Conservation (phyloP, 2,113 vertebrate species). For the Xiphophorus hellerii region DNA sequence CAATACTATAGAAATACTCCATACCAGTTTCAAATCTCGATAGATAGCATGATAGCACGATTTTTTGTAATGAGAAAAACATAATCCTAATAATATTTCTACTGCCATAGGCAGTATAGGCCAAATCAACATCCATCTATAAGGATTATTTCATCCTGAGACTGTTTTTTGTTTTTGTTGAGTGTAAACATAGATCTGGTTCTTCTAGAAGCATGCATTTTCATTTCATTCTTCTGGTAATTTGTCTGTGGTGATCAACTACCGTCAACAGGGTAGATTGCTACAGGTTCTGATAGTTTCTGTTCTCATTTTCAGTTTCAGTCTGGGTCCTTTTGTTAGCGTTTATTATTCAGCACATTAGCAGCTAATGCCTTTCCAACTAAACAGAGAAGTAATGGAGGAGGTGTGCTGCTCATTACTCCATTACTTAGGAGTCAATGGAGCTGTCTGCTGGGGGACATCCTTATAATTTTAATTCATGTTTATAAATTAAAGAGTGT, state of each 20-base stretch:
- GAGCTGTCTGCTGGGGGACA: neutral
- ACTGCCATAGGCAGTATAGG: neutral
- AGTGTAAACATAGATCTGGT: neutral
- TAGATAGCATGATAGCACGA: too few species aligned
- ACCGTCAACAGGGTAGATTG: neutral
- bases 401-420: neutral
- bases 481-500: neutral
- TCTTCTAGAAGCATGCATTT: neutral
- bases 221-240: neutral
- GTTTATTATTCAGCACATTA: too few species aligned
- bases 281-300: too few species aligned
- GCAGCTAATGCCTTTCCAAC: too few species aligned
- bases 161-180: neutral
- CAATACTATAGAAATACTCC: too few species aligned
- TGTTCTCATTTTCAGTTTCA: too few species aligned
- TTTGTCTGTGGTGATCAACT: neutral
- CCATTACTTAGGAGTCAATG: neutral
- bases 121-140: neutral
- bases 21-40: too few species aligned
- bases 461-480: neutral
- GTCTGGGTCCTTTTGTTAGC: too few species aligned
- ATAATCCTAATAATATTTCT: neutral
- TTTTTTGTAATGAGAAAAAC: too few species aligned
- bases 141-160: neutral
- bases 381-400: too few species aligned